Percentiles rank a stretch among this genome's conserved stretches.
Conservation (phyloP, 2,113 vertebrate species). For the Malurus cyaneus region DNA sequence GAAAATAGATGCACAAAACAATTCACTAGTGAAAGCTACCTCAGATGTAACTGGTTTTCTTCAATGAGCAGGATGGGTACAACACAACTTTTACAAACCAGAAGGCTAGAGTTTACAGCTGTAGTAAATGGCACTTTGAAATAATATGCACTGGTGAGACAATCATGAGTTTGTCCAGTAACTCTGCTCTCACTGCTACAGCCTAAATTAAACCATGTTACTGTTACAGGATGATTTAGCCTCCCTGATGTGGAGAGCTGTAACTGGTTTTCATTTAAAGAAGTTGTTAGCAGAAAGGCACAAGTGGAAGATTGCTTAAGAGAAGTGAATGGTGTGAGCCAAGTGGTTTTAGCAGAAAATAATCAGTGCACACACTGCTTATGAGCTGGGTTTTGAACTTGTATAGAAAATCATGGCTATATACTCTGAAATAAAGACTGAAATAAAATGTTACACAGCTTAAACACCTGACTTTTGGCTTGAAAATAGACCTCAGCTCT, state of each 20-base stretch:
- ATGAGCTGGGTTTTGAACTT: not conserved
- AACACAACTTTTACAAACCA: constrained; percentile 30
- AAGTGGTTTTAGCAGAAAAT: constrained; percentile 4
- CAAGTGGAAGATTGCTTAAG: not conserved
- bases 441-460: not conserved
- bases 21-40: not conserved
- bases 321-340: not conserved
- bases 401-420: not conserved
- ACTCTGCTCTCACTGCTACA: not conserved
- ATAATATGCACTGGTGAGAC: not conserved
- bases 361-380: not conserved
- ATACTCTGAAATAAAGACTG: not conserved
- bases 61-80: constrained; percentile 21
- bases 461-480: not conserved
- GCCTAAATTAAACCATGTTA: not conserved
- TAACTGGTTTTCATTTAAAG: constrained; percentile 1
- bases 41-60: not conserved
- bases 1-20: not conserved
- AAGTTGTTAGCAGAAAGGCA: not conserved
- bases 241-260: not conserved
- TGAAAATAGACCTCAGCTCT: not conserved
- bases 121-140: constrained; percentile 50
- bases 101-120: constrained; percentile 40
- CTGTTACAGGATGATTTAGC: constrained; percentile 12
- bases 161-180: constrained; percentile 26